Conservation (phyloP, 2,113 vertebrate species). For the Heterotis niloticus region DNA sequence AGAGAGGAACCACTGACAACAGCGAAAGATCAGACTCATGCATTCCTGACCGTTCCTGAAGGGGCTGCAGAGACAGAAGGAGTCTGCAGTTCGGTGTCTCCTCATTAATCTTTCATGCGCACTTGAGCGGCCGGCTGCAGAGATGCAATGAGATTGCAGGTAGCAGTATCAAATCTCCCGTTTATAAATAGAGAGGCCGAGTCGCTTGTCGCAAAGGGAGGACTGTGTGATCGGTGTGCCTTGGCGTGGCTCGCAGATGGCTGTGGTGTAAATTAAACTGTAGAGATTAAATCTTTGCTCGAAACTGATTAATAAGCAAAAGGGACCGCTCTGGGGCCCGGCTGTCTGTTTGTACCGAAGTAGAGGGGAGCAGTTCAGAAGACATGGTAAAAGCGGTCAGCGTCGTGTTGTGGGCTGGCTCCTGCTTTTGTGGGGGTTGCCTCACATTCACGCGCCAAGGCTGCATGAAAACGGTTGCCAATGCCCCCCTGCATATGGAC, state of each 20-base stretch:
- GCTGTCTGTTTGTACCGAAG: not conserved
- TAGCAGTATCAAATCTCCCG: slow-evolving; percentile 64
- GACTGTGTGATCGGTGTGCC: slow-evolving; percentile 28
- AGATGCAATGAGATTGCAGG: slow-evolving; percentile 59
- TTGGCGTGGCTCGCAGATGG: not conserved
- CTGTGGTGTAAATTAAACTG: slow-evolving; percentile 10
- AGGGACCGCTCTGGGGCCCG: not conserved
- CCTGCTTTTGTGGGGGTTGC: no score
- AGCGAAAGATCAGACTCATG: slow-evolving; percentile 31
- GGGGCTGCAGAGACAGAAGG: slow-evolving; percentile 23
- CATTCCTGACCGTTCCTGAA: slow-evolving; percentile 35
- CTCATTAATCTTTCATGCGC: slow-evolving; percentile 71
- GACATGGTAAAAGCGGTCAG: not conserved
- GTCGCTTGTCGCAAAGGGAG: slow-evolving; percentile 43
- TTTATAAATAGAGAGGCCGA: slow-evolving; percentile 66
- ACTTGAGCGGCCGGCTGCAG: slow-evolving; percentile 58
- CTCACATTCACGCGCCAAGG: no score
- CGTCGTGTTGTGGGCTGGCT: not conserved
- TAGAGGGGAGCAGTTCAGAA: not conserved
- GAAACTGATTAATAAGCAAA: slow-evolving; percentile 10
- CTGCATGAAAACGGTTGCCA: no score
- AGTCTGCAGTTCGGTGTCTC: slow-evolving; percentile 62
- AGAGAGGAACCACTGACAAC: slow-evolving; percentile 12
- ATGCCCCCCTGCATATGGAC: no score
- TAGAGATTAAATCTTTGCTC: not conserved